Percentiles rank a stretch among this genome's conserved stretches.
phyloP scores from a whole-genome alignment of 2,888 invertebrate species.

The Drosophila gaucha region DNA sequence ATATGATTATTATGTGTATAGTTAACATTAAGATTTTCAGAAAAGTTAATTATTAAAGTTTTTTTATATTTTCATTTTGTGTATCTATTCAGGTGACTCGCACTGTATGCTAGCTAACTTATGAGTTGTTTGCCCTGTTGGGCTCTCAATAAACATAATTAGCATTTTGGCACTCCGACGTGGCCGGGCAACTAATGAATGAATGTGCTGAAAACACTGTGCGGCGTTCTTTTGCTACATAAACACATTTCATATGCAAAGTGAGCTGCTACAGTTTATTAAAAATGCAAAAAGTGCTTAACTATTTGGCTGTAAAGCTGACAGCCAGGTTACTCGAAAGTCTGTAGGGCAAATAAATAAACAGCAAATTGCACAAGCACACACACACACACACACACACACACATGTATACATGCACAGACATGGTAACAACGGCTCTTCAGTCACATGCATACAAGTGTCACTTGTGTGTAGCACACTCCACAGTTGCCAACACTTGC shows the following conservation, averaged over 20 bases:
- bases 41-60: background rate
- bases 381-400: conserved; percentile 22
- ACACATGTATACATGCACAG: conserved; percentile 10
- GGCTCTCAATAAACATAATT: conserved; percentile 76
- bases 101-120: conserved; percentile 15
- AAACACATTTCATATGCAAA: conserved; percentile 64
- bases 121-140: conserved; percentile 53
- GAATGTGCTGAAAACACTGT: conserved; percentile 56
- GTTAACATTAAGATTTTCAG: no score
- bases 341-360: conserved; percentile 75
- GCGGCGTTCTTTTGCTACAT: conserved; percentile 12
- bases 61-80: background rate
- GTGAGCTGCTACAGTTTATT: conserved; percentile 67
- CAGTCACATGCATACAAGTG: conserved; percentile 71
- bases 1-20: no score
- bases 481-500: conserved; percentile 71
- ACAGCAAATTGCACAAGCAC: conserved; percentile 51
- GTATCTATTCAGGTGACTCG: background rate
- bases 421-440: background rate
- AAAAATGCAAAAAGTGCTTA: conserved; percentile 76
- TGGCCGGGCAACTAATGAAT: conserved; percentile 69
- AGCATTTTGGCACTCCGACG: conserved; percentile 75
- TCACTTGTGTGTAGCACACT: conserved; percentile 77
- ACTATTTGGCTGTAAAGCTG: conserved; percentile 67
- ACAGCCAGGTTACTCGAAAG: conserved; percentile 51